Evolutionary conservation across 53 echinoderm and acorn worm genomes (phyloP).

Genomic region (Actinopyga echinites): DNA sequence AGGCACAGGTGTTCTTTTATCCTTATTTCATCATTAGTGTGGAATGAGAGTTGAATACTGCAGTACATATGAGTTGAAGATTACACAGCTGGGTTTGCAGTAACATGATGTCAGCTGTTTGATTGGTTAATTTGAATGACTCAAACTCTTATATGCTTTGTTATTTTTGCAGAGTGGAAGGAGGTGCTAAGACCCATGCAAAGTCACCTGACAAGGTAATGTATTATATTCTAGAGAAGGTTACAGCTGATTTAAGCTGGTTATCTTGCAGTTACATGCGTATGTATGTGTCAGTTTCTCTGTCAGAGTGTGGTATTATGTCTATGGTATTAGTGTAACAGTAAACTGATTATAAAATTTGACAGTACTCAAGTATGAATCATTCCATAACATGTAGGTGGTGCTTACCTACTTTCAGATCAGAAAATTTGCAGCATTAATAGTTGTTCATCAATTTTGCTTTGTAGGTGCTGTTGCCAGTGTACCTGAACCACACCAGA

Average conservation of each 20-base stretch:
- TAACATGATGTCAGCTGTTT: no score
- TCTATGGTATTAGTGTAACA: no score
- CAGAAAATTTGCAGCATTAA: background rate
- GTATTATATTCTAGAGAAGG: background rate
- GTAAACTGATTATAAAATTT: no score
- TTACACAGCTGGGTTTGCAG: no score
- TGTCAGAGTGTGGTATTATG: no score
- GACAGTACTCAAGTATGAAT: background rate
- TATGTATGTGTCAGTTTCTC: background rate
- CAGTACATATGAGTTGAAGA: no score
- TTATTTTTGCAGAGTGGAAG: conserved; percentile 37
- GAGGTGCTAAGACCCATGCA: background rate
- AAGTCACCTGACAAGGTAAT: conserved; percentile 46
- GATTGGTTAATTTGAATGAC: background rate
- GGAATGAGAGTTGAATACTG: no score
- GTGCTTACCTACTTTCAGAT: background rate
- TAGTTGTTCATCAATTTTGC: background rate
- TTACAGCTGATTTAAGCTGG: no score
- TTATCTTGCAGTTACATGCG: no score
- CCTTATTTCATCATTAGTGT: no score
- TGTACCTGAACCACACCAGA: conserved; percentile 97
- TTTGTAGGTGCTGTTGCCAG: conserved; percentile 82
- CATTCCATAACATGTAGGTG: background rate
- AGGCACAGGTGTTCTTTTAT: no score
- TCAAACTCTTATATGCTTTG: background rate